Conservation (phyloP, 2,888 invertebrate species). For the Biston betularia region DNA sequence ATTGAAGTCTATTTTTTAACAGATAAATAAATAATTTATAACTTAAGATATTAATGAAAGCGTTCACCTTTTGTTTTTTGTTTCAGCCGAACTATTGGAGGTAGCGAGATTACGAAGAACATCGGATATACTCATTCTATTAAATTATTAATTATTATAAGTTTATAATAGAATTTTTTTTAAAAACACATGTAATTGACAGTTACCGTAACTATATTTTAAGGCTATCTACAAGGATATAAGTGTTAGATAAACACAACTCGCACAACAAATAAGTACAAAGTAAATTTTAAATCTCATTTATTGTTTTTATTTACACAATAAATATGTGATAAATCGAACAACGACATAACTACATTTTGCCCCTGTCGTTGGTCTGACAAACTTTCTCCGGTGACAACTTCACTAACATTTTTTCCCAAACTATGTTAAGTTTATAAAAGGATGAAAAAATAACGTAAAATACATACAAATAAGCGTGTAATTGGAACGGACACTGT, state of each 20-base stretch:
- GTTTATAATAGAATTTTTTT: too few species aligned
- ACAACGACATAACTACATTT: slow-evolving; percentile 48
- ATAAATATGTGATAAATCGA: slow-evolving; percentile 61
- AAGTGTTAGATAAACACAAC: not conserved
- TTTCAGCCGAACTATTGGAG: slow-evolving; percentile 35
- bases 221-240: not conserved
- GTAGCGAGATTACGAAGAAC: slow-evolving; percentile 1
- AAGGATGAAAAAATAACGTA: not conserved
- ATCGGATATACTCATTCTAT: not conserved
- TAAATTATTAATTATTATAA: too few species aligned
- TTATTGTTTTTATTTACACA: slow-evolving; percentile 72
- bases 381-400: slow-evolving; percentile 31
- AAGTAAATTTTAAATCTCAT: slow-evolving; percentile 40
- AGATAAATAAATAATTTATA: not conserved
- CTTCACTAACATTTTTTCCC: slow-evolving; percentile 23
- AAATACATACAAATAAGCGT: not conserved
- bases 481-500: too few species aligned
- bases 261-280: slow-evolving; percentile 9
- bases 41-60: too few species aligned
- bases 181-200: too few species aligned
- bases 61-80: slow-evolving; percentile 7
- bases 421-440: not conserved
- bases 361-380: slow-evolving; percentile 44
- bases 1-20: not conserved
- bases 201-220: not conserved